Base-by-base conservation (phyloP, 2,888 invertebrate species). In the Pandemis cinnamomeana region DNA sequence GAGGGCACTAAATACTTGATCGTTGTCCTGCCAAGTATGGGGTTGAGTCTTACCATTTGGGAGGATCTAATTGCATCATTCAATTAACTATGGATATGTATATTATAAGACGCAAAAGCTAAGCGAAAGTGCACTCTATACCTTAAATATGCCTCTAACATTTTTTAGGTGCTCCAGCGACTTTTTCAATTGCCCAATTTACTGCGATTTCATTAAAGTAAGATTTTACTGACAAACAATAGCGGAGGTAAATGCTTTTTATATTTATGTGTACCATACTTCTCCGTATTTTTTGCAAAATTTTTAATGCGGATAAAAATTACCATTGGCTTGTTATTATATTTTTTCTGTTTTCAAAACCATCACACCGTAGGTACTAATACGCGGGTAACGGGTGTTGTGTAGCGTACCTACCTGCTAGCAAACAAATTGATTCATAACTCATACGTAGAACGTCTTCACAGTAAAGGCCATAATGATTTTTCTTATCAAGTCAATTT, bases 71-170 rank as follows among this genome's bases (percentile, higher is more conserved):
- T 51, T 51, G 51, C 6, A n/a, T 51, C 5, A 51, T 51, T 51
- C 11, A n/a, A n/a, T n/a, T 51, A 51, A 5, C 7, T 51, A n/a
- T n/a, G n/a, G 13, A 51, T n/a, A 7, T n/a, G 1, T 51, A 51
- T 51, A 51, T n/a, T 11, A 58, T 58, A 58, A 20, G 27, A 58
- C 7, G 64, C 68, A 71, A 75, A 66, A 72, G 77, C 77, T 72
- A 75, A 61, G 81, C 80, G 78, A 81, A 80, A 58, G 15, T 7
- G 15, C 79, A 71, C 13, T 4, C 10, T 0, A 11, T 13, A 15
- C 27, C 3, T 36, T 36, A 36, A 36, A 36, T 36, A 36, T 36
- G 27, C 4, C 27, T 36, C 27, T 1, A 27, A 11, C 7, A 42
- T 58, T 7, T 66, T n/a, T 41, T 27, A 64, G 7, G 7, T 27